Conservation (phyloP, 2,113 vertebrate species). For the Laticauda colubrina region DNA sequence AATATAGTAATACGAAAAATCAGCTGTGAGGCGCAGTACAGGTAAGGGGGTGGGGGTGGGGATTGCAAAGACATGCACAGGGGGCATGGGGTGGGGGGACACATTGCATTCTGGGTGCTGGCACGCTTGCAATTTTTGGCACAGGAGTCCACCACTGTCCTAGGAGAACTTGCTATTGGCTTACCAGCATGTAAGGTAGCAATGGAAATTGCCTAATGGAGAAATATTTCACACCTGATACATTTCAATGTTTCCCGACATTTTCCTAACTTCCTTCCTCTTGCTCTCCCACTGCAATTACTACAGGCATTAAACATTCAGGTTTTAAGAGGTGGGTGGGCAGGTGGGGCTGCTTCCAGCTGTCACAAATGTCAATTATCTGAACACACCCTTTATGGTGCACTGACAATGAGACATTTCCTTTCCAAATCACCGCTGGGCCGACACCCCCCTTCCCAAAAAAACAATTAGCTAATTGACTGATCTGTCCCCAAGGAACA, state of each 20-base stretch:
- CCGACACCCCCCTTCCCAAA: conserved; percentile 54
- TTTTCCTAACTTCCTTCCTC: conserved; percentile 50
- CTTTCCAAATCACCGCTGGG: conserved; percentile 60
- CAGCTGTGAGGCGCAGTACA: too few species aligned
- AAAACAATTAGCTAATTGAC: conserved; percentile 79
- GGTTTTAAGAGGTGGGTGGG: conserved; percentile 46
- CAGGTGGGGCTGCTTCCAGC: conserved; percentile 47
- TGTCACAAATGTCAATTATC: conserved; percentile 42
- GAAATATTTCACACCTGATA: conserved; percentile 63
- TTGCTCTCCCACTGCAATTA: conserved; percentile 26
- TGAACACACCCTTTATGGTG: conserved; percentile 62
- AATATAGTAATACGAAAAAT: too few species aligned
- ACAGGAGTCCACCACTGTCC: too few species aligned
- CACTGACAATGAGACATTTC: conserved; percentile 56
- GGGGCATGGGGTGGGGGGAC: too few species aligned
- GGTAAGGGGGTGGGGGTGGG: too few species aligned
- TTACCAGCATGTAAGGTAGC: neutral
- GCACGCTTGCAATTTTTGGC: too few species aligned
- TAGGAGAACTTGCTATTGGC: too few species aligned
- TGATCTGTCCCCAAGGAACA: conserved; percentile 59
- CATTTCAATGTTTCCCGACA: conserved; percentile 29
- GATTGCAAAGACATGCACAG: too few species aligned
- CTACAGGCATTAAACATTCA: conserved; percentile 56
- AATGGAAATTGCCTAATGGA: conserved; percentile 52
- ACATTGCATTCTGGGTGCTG: too few species aligned